Percentiles rank a stretch among this genome's conserved stretches.
These are phyloP conservation scores for cat (Felis catus) DNA, from an alignment of 2,113 vertebrate genomes.

Conservation along the genomic window F.catus_Fca126_mat1.0 CM031421.1:29783501-29784000, in stretches of 20 bases:
- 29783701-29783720: not conserved
- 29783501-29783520: not conserved
- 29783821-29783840: not conserved
- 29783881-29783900: not conserved
- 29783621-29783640: not conserved
- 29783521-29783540: fast-evolving
- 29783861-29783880: not conserved
- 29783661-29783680: not conserved
- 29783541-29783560: not conserved
- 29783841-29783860: not conserved
- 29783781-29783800: fast-evolving
- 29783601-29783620: not conserved
- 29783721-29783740: not conserved
- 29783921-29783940: not conserved
- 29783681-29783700: not conserved
- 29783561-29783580: not conserved
- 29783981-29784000: not conserved
- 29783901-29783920: not conserved
- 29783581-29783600: not conserved
- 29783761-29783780: not conserved
- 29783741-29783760: not conserved
- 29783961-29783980: not conserved
- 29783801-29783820: not conserved
- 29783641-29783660: too few species aligned
- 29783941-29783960: conserved; percentile 39